These are phyloP conservation scores for Athripsodes cinereus DNA, from an alignment of 2,888 invertebrate genomes.

Conservation along the genomic window DNA sequence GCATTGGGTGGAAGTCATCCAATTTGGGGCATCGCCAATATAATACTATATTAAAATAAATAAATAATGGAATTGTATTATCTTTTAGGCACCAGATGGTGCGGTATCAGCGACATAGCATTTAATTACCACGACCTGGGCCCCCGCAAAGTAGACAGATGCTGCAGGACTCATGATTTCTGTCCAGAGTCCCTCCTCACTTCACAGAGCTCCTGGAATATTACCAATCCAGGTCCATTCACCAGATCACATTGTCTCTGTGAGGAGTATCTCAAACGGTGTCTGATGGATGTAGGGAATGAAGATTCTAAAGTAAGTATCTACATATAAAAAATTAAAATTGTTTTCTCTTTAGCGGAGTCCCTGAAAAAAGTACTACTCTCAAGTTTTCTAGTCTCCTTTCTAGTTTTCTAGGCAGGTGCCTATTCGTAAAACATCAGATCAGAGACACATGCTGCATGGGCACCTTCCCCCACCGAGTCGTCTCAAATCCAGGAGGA, in stretches of 20 bases:
- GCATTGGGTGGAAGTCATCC: too few relatives aligned
- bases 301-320: background rate
- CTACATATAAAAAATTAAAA: background rate
- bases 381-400: too few relatives aligned
- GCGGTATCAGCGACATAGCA: constrained; percentile 65
- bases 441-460: too few relatives aligned
- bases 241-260: constrained; percentile 25
- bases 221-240: background rate
- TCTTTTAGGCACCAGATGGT: constrained; percentile 72
- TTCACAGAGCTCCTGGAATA: constrained; percentile 28
- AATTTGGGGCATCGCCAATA: too few relatives aligned
- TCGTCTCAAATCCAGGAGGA: too few relatives aligned
- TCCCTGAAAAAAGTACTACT: too few relatives aligned
- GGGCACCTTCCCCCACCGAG: too few relatives aligned
- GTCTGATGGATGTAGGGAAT: background rate
- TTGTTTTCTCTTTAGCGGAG: background rate
- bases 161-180: constrained; percentile 67
- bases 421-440: too few relatives aligned
- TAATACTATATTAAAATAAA: too few relatives aligned
- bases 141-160: constrained; percentile 57
- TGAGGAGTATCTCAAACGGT: background rate
- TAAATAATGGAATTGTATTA: too few relatives aligned
- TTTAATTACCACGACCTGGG: constrained; percentile 61
- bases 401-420: too few relatives aligned
- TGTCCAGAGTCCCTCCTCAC: constrained; percentile 53